phyloP scores from a whole-genome alignment of 2,888 invertebrate species.

The Tetramorium bicarinatum region DNA sequence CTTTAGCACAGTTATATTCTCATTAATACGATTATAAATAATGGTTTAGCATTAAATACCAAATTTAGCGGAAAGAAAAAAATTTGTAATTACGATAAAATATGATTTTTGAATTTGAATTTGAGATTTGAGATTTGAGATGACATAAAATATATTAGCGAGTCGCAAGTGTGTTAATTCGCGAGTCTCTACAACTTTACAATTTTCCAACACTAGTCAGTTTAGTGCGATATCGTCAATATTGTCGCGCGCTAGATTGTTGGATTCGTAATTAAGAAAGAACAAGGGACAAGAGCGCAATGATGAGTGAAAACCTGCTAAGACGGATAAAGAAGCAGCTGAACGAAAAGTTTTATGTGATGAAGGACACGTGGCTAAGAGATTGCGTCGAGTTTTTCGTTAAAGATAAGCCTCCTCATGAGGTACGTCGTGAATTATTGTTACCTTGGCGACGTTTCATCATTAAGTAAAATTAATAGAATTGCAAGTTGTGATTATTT shows the following conservation, averaged over 20 bases:
- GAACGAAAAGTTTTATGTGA: constrained; percentile 76
- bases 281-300: constrained; percentile 1
- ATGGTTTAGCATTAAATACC: neutral
- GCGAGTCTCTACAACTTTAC: too few relatives aligned
- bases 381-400: constrained; percentile 82
- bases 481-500: constrained; percentile 43
- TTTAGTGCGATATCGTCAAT: neutral
- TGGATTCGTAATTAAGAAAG: neutral
- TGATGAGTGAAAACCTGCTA: constrained; percentile 75
- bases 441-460: neutral
- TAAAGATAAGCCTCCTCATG: neutral
- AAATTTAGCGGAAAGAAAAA: constrained; percentile 14
- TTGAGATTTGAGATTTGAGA: too few relatives aligned
- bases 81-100: too few relatives aligned
- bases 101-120: too few relatives aligned
- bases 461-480: constrained; percentile 3
- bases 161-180: too few relatives aligned
- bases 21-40: neutral
- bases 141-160: too few relatives aligned
- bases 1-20: neutral
- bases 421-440: constrained; percentile 24
- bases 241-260: neutral
- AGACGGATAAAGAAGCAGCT: constrained; percentile 75
- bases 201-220: too few relatives aligned
- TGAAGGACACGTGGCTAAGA: constrained; percentile 82